Percentiles rank a stretch among this genome's conserved stretches.
Conservation (phyloP, 2,888 invertebrate species). For the Drosophila planitibia region DNA sequence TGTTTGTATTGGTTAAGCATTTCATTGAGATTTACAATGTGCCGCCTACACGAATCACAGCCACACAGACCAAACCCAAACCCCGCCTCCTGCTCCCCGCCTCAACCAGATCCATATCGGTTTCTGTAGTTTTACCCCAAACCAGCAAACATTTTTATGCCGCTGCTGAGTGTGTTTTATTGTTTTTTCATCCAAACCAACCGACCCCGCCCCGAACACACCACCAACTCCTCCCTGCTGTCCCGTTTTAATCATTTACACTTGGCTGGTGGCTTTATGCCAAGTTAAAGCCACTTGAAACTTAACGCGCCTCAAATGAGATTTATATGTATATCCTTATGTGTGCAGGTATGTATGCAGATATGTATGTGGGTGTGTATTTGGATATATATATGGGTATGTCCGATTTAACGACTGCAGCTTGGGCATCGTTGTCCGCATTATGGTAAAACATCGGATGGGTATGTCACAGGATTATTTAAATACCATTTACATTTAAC, state of each 20-base stretch:
- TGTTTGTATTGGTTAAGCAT: constrained; percentile 37
- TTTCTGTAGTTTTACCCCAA: not conserved
- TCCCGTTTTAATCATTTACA: constrained; percentile 67
- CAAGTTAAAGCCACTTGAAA: constrained; percentile 56
- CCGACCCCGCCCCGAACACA: not conserved
- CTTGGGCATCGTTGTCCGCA: not conserved
- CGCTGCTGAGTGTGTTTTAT: constrained; percentile 57
- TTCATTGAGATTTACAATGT: constrained; percentile 42
- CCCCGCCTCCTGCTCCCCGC: not conserved
- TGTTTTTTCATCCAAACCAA: constrained; percentile 21
- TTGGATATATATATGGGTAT: not conserved
- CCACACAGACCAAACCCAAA: not conserved
- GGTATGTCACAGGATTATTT: not conserved
- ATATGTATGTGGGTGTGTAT: not conserved
- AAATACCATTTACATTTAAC: not conserved
- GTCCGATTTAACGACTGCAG: not conserved
- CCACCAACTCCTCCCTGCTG: not conserved
- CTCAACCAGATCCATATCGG: not conserved
- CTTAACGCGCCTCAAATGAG: constrained; percentile 61
- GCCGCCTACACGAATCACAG: constrained; percentile 14
- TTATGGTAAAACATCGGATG: not conserved
- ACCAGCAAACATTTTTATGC: constrained; percentile 6
- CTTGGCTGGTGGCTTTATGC: constrained; percentile 50
- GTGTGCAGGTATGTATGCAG: not conserved
- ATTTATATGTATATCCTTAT: constrained; percentile 28